Base-by-base conservation (phyloP, 2,113 vertebrate species). In the Cyanoramphus novaezelandiae region DNA sequence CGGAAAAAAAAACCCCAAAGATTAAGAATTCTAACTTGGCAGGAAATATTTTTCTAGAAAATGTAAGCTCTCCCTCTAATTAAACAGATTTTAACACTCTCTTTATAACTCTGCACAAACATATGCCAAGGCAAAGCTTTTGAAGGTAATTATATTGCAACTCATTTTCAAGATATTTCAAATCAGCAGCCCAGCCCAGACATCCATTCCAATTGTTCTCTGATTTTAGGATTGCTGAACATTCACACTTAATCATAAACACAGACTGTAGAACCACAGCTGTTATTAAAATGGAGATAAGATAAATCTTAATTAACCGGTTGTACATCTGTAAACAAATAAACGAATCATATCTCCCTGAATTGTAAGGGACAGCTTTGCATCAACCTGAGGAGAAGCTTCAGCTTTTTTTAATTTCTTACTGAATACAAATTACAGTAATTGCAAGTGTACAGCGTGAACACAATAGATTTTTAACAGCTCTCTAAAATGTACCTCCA, bases 201-300 rank as follows among this genome's bases (percentile, higher is more conserved):
- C 70, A 82, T 65, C 37, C 37, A 92, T 82, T 86, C 47, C 55
- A 84, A 82, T 68, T 93, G 62, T 93, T 88, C 60, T 75, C 86
- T 93, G 86, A 82, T 93, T 96, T 77, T 65, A 89, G 67, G 65
- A 89, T 57, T 94, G 88, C 83, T 91, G 93, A 97, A 91, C 1
- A 1, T 76, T 95, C 88, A 57, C 77, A 79, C 57, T 88, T 96
- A 91, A 95, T 96, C 88, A 89, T 92, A 96, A 96, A 94, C 47
- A 81, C 49, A 93, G 81, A 69, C 70, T 76, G 31, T 75, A 79
- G 53, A 95, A 92, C 80, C 35, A 1, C 88, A 94, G 60, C 82
- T 92, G 80, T 89, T 94, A 96, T 96, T 96, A 92, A 96, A 94
- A 86, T 52, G 4, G n/a, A 97, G 96, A 95, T 96, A 96, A 95